Evolutionary conservation across 2,888 invertebrate species (phyloP), one percentile per base, ranked within the genome.

Genomic region (Stenoptilia bipunctidactyla): DNA sequence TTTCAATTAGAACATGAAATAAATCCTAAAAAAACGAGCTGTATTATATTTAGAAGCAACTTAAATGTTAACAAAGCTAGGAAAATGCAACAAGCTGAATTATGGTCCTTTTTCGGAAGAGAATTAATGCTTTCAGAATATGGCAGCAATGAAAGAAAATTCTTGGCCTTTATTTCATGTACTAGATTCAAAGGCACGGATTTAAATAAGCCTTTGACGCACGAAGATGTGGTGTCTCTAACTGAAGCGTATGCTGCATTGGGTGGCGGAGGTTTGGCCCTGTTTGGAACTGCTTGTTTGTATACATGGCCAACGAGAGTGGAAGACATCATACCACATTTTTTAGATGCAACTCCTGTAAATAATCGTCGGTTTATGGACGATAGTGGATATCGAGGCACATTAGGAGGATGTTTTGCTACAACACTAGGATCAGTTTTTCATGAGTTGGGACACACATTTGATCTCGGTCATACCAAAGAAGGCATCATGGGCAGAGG

Each of bases 401-500:
- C 93, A 1, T 87, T 90, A 53, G 94, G 94, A 44, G 94, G 92
- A 25, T 95, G 96, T 64, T 94, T 92, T 71, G 92, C 96, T 12
- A 95, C 96, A 4, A 95, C 95, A 13, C 75, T 98, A 33, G 97
- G 97, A 12, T 92, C 96, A 12, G 92, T 94, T 6, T 90, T 96
- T 33, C 98, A 98, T 68, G 98, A 98, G 84, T 85, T 98, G 36
- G 94, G 94, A 12, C 98, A 98, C 66, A 94, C 94, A 0, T 96
- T 98, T 68, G 96, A 97, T 73, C 86, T 98, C 42, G 97, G 96
- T 0, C 97, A 98, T 65, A 93, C 95, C 0, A 87, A 89, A 52
- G 89, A 91, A 51, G 97, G 97, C 13, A 92, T 98, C 43, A 98
- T 98, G 98, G 94, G 94, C 34, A 87, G 92, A 62, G 95, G 94